Base-by-base conservation (phyloP, 2,888 invertebrate species). In the Lycia hirtaria region DNA sequence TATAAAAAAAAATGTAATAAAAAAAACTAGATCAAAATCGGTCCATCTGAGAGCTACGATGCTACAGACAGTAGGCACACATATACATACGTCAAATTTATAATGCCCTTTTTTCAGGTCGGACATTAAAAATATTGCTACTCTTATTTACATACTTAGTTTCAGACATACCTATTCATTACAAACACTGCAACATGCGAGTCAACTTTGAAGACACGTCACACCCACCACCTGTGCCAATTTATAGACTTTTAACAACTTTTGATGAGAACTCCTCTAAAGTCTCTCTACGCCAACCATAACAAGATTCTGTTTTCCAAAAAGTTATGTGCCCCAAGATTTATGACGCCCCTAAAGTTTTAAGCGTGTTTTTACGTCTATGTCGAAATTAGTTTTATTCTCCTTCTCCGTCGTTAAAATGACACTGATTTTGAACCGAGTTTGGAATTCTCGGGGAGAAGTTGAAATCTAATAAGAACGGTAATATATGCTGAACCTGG, bases 261-360 rank as follows among this genome's bases (percentile, higher is more conserved):
- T 47, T 44, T 45, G 43, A 20, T 41, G 24, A 50, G 26, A 33
- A 54, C 38, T 47, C 14, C 51, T 45, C 45, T 17, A 50, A 50
- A 60, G 38, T 54, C 38, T 43, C 40, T 51, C 28, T 19, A 19
- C 48, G 24, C 30, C 44, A 55, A 41, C 41, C 51, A 60, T 56
- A 64, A 55, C 58, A 54, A 51, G 59, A 62, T 63, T 60, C 50
- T 61, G 60, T 57, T 49, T 66, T 64, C 32, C 38, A 48, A 59
- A 68, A 69, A 73, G 73, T 73, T 71, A 74, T 72, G 66, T 64
- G 56, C 41, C 50, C 65, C 62, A 69, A 76, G 75, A 76, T 67
- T 76, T 75, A 65, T 64, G 52, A 14, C 53, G 38, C 47, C 43
- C 59, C 58, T 54, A 54, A 62, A 65, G 56, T 62, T 74, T 72